Evolutionary conservation across 2,113 vertebrate genomes (phyloP).

Genomic region (Oreocharis arfaki): DNA sequence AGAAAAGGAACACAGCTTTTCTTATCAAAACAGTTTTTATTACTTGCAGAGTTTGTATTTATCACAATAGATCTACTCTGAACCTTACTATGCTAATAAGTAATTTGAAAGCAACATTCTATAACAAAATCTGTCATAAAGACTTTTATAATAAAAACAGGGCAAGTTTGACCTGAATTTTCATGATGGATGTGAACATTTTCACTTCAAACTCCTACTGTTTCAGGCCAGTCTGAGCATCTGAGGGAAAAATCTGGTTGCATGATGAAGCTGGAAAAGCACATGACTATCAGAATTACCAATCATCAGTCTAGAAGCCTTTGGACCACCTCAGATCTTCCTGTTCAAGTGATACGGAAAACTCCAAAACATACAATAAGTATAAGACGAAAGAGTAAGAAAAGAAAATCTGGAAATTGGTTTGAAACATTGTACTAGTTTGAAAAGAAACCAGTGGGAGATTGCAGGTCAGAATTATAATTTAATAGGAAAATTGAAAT

Average conservation of each 20-base stretch:
- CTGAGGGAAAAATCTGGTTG: not conserved
- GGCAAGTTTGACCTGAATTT: not conserved
- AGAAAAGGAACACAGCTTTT: not conserved
- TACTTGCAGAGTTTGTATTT: not conserved
- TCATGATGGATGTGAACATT: not conserved
- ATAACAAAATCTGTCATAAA: not conserved
- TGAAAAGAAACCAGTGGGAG: no score
- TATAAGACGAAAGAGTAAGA: not conserved
- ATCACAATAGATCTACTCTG: not conserved
- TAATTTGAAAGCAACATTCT: not conserved
- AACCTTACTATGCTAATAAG: not conserved
- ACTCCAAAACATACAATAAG: not conserved
- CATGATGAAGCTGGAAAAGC: not conserved
- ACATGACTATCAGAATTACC: not conserved
- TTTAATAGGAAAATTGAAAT: no score
- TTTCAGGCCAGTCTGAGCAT: not conserved
- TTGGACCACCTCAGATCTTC: not conserved
- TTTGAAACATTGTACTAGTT: no score
- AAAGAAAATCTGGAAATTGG: not conserved
- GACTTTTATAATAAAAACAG: not conserved
- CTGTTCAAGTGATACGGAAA: not conserved
- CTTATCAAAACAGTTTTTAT: not conserved
- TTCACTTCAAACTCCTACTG: not conserved
- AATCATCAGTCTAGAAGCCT: not conserved
- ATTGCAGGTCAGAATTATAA: no score